phyloP scores from a whole-genome alignment of 2,797 vertebrate species.

The Bucorvus abyssinicus region DNA sequence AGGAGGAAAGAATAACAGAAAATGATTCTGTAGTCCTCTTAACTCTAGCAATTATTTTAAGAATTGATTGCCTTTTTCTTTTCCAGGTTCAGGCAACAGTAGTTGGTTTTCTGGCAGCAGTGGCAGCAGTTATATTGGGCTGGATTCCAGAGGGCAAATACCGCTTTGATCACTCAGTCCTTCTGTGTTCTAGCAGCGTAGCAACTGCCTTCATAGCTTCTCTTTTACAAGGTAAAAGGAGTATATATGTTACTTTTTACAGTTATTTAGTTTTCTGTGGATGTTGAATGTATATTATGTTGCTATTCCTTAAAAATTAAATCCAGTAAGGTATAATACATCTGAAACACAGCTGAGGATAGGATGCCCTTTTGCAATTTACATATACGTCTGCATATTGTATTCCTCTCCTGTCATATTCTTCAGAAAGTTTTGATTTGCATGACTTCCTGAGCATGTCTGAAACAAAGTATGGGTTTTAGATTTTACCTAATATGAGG shows the following conservation, averaged over 20 bases:
- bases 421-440: background rate
- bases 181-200: constrained; percentile 89
- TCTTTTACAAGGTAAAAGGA: constrained; percentile 85
- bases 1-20: background rate
- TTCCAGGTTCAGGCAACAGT: constrained; percentile 91
- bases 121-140: constrained; percentile 84
- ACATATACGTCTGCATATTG: background rate
- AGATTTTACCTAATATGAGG: background rate
- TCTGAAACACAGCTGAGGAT: background rate
- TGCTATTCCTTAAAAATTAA: background rate
- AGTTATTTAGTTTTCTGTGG: background rate
- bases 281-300: background rate
- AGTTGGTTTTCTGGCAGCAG: constrained; percentile 88
- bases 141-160: constrained; percentile 89
- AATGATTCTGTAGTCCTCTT: background rate
- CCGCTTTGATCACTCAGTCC: constrained; percentile 81
- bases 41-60: background rate
- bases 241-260: background rate
- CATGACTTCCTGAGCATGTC: background rate
- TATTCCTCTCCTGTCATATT: background rate
- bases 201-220: constrained; percentile 90
- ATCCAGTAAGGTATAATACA: background rate
- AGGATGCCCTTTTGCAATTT: background rate
- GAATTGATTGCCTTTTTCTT: background rate
- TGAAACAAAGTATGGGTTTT: background rate